Evolutionary conservation across 2,113 vertebrate species (phyloP).

Genomic region (Grammomys dolichurus): DNA sequence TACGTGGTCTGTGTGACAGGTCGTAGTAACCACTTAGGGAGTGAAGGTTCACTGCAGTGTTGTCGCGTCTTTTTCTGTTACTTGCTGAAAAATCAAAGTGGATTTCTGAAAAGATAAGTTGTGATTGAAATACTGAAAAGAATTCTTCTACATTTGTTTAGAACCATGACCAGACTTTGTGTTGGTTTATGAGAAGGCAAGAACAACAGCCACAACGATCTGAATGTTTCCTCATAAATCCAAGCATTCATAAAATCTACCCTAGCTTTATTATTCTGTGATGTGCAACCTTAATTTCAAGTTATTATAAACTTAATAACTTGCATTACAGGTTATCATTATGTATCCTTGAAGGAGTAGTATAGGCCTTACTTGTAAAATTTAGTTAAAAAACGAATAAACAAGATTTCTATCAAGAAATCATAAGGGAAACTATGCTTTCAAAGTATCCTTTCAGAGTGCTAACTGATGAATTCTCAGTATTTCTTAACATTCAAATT

Average conservation of each 20-base stretch:
- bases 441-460: not conserved
- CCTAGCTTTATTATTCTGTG: not conserved
- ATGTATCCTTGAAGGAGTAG: constrained; percentile 9
- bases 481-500: not conserved
- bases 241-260: not conserved
- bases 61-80: not conserved
- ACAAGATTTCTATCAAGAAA: constrained; percentile 41
- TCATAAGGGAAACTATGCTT: constrained; percentile 23
- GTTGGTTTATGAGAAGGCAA: constrained; percentile 4
- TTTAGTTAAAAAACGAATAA: not conserved
- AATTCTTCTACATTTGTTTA: not conserved
- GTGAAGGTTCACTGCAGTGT: not conserved
- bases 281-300: not conserved
- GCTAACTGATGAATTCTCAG: not conserved
- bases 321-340: not conserved
- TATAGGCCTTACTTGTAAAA: constrained; percentile 5
- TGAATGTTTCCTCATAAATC: constrained; percentile 21
- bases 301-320: not conserved
- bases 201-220: not conserved
- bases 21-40: not conserved
- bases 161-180: not conserved
- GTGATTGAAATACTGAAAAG: not conserved
- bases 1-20: not conserved
- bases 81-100: constrained; percentile 7
- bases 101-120: not conserved